Evolutionary conservation across 2,888 invertebrate species (phyloP).

Genomic region (Rhagophthalmus giganteus): DNA sequence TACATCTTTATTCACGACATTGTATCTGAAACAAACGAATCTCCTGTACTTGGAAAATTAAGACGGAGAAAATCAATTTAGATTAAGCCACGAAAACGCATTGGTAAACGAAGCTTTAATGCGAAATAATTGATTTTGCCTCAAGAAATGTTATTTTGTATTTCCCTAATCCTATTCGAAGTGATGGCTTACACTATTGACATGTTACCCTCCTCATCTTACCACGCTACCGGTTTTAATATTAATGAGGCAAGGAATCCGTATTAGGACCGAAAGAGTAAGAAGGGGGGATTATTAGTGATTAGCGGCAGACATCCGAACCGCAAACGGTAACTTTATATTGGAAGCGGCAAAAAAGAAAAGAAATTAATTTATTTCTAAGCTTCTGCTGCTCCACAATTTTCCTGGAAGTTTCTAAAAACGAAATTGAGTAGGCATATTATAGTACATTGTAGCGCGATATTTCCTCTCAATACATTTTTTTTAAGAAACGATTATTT

Average conservation of each 20-base stretch:
- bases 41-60: background rate
- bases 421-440: too few species aligned
- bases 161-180: constrained; percentile 48
- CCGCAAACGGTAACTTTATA: constrained; percentile 38
- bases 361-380: constrained; percentile 22
- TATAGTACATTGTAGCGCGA: too few species aligned
- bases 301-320: constrained; percentile 46
- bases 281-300: constrained; percentile 47
- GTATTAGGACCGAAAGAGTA: constrained; percentile 46
- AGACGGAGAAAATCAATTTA: constrained; percentile 16
- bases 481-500: too few species aligned
- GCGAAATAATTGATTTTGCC: constrained; percentile 47
- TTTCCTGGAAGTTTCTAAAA: too few species aligned
- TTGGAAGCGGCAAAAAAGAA: constrained; percentile 15
- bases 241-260: constrained; percentile 49
- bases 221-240: constrained; percentile 43
- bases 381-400: too few species aligned
- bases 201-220: constrained; percentile 41
- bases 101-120: constrained; percentile 45
- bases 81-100: constrained; percentile 21
- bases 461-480: too few species aligned
- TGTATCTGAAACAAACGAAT: constrained; percentile 41
- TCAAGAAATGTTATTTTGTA: constrained; percentile 46
- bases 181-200: constrained; percentile 48
- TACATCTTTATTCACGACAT: constrained; percentile 41